A percentile compares a stretch with the other conserved stretches of the same genome.
phyloP scores from a whole-genome alignment of 2,888 invertebrate genomes.

The Argyresthia albistria region DNA sequence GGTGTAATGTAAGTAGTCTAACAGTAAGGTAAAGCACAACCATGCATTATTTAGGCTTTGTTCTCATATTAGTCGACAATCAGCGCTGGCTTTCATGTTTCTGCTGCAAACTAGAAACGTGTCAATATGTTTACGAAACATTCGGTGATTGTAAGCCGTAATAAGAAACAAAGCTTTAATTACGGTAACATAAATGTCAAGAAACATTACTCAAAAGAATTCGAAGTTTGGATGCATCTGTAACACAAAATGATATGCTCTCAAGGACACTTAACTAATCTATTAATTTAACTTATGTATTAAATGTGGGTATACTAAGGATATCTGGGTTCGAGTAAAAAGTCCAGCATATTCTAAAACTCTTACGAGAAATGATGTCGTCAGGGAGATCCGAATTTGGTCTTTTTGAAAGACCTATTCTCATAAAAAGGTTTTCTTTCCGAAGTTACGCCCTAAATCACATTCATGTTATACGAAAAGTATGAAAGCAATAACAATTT shows the following conservation, averaged over 20 bases:
- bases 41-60: too few species aligned
- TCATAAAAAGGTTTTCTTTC: background rate
- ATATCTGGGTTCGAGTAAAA: slow-evolving; percentile 47
- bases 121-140: too few species aligned
- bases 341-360: slow-evolving; percentile 42
- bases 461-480: slow-evolving; percentile 3
- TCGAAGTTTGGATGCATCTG: background rate
- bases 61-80: too few species aligned
- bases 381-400: background rate
- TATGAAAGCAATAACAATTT: slow-evolving; percentile 14
- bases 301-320: slow-evolving; percentile 19
- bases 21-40: slow-evolving; percentile 18
- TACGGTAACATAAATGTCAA: background rate
- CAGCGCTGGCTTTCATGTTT: too few species aligned
- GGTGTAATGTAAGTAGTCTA: background rate
- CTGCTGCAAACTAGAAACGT: too few species aligned
- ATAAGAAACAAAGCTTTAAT: too few species aligned
- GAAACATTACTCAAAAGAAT: background rate
- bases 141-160: too few species aligned
- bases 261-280: slow-evolving; percentile 2
- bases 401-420: background rate
- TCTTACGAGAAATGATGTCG: background rate
- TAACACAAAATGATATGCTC: slow-evolving; percentile 6
- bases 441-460: background rate
- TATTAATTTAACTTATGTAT: slow-evolving; percentile 12